These are phyloP conservation scores for Scophthalmus maximus DNA, from an alignment of 2,113 vertebrate genomes.

Conservation along the genomic window DNA sequence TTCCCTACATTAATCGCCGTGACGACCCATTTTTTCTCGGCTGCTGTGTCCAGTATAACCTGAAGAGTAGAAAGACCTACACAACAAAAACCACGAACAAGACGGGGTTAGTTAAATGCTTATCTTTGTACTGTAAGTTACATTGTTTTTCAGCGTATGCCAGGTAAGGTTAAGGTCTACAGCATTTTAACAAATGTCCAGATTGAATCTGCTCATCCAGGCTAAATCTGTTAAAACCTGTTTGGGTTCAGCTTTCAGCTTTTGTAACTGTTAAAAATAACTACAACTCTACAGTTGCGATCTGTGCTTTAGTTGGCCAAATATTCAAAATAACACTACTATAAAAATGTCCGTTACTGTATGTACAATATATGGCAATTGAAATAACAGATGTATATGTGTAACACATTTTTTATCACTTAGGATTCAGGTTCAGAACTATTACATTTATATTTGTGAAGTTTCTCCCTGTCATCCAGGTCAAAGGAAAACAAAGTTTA, in stretches of 20 bases:
- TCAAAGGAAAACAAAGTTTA: too few relatives aligned
- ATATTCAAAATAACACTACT: too few relatives aligned
- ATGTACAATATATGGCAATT: too few relatives aligned
- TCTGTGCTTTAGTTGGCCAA: neutral
- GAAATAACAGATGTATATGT: too few relatives aligned
- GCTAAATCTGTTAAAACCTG: neutral
- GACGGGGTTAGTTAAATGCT: neutral
- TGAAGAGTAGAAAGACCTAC: conserved; percentile 94
- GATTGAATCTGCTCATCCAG: neutral
- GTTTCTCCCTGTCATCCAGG: too few relatives aligned
- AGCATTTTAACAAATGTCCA: neutral
- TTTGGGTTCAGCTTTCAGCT: neutral
- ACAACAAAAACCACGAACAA: conserved; percentile 22
- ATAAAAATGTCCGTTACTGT: too few relatives aligned
- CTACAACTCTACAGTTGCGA: neutral
- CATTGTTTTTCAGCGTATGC: neutral
- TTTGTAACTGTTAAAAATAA: neutral
- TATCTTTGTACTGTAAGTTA: neutral
- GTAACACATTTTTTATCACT: too few relatives aligned
- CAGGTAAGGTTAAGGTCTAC: neutral
- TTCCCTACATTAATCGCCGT: conserved; percentile 98
- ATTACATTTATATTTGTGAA: too few relatives aligned
- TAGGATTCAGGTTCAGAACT: too few relatives aligned
- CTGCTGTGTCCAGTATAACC: conserved; percentile 94
- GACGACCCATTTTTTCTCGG: conserved; percentile 97